Evolutionary conservation across 2,888 invertebrate genomes (phyloP), one percentile per base, ranked within the genome.

Genomic region (Arrhopalites spinosus): DNA sequence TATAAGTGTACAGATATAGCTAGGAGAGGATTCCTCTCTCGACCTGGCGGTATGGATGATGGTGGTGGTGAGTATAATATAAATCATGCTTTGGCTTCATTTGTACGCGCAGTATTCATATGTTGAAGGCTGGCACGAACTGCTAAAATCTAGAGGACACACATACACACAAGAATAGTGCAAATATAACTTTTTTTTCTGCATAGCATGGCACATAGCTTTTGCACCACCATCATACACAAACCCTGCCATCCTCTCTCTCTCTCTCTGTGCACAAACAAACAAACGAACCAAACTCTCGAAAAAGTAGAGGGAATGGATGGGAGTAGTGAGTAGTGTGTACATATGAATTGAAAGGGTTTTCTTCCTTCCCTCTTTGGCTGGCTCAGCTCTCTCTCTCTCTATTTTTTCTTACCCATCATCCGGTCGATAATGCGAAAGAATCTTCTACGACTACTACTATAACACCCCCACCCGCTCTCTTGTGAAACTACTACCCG

Each of bases 361-460:
- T 70, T 70, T 30, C 56, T 53, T 69, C 56, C 69, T 56, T 29
- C 30, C 30, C 69, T 29, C 53, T 68, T 27, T 47, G 17, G 59
- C 23, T 59, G 59, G 59, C 59, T 59, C 25, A 29, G 27, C 56
- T 56, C 69, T 53, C 36, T 66, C 20, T 30, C 53, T 50, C 45
- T 17, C 29, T 25, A 25, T 53, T 66, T 30, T 30, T 45, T 66
- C 36, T 45, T 70, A 70, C 70, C 70, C 70, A 70, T 70, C 70
- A 50, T 53, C 69, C 50, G 70, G 70, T 70, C 70, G 70, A 70
- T 70, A 70, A 70, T 70, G 70, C 70, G 56, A 70, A 70, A 70
- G 70, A 70, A 70, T 56, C 56, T 70, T 70, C 56, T n/a, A n/a
- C 53, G 59, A 59, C 23, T 25, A 70, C 70, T 53, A 70, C 70